Conservation (phyloP, 2,797 vertebrate genomes). For the Schizopygopsis malacanthus region DNA sequence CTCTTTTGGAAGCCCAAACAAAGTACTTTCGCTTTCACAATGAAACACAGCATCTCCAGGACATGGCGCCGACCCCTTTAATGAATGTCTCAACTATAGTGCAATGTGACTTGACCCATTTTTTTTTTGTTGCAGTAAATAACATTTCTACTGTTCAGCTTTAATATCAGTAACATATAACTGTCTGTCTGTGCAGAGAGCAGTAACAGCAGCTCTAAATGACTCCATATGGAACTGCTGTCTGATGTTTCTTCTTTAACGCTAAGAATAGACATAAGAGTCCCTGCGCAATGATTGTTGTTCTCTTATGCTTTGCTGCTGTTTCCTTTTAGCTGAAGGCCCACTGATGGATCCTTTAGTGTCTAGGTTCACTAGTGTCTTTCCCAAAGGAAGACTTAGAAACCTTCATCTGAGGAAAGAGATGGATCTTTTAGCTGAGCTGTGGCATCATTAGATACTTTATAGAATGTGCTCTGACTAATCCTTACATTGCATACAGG, state of each 20-base stretch:
- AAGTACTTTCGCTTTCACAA: too few species aligned
- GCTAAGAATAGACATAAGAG: neutral
- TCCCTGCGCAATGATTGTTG: conserved; percentile 23
- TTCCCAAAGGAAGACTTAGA: conserved; percentile 29
- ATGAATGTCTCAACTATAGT: neutral
- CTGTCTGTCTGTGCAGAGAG: neutral
- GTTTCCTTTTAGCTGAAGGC: conserved; percentile 24
- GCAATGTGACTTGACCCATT: neutral
- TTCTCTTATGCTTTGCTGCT: neutral
- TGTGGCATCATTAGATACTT: conserved; percentile 24
- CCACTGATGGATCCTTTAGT: conserved; percentile 15
- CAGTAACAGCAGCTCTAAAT: conserved; percentile 10
- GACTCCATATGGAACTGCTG: neutral
- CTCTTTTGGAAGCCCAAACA: too few species aligned
- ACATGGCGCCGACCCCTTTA: too few species aligned
- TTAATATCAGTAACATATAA: neutral
- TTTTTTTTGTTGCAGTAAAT: neutral
- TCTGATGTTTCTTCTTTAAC: conserved; percentile 3
- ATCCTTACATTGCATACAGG: conserved; percentile 31
- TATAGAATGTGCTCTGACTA: conserved; percentile 28
- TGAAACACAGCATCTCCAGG: too few species aligned
- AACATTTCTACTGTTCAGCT: neutral
- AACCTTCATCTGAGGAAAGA: conserved; percentile 10
- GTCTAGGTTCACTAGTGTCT: conserved; percentile 16
- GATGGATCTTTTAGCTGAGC: conserved; percentile 16